These are phyloP conservation scores for Eriosoma lanigerum DNA, from an alignment of 1,140 invertebrate genomes.

Conservation along the genomic window DNA sequence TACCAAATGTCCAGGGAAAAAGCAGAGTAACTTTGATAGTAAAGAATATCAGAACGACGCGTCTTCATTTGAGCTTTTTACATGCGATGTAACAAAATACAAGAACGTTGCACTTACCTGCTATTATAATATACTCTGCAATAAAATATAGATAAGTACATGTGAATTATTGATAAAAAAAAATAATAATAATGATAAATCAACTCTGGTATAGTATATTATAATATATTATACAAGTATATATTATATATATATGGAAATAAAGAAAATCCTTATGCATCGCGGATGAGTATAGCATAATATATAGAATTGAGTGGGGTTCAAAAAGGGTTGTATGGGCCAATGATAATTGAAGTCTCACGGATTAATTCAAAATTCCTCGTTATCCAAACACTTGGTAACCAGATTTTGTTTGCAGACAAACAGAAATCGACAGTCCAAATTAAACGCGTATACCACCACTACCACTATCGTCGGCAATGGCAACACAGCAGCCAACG, in stretches of 20 bases:
- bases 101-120: no score
- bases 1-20: background rate
- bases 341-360: slow-evolving; percentile 51
- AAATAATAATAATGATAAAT: no score
- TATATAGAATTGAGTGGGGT: slow-evolving; percentile 10
- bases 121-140: no score
- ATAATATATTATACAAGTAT: no score
- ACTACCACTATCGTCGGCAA: background rate
- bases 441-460: slow-evolving; percentile 28
- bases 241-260: slow-evolving; percentile 4
- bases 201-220: no score
- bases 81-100: no score
- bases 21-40: background rate
- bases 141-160: no score
- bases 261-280: slow-evolving; percentile 18
- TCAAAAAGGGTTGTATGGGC: slow-evolving; percentile 51
- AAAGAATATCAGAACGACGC: background rate
- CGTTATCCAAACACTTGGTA: slow-evolving; percentile 51
- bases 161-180: no score
- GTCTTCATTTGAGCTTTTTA: no score
- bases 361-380: slow-evolving; percentile 49
- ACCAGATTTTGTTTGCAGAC: slow-evolving; percentile 51
- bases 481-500: background rate
- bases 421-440: slow-evolving; percentile 47
- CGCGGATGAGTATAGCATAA: background rate